phyloP scores from a whole-genome alignment of 53 echinoderm and acorn worm species.

The Paelopatides confundens region DNA sequence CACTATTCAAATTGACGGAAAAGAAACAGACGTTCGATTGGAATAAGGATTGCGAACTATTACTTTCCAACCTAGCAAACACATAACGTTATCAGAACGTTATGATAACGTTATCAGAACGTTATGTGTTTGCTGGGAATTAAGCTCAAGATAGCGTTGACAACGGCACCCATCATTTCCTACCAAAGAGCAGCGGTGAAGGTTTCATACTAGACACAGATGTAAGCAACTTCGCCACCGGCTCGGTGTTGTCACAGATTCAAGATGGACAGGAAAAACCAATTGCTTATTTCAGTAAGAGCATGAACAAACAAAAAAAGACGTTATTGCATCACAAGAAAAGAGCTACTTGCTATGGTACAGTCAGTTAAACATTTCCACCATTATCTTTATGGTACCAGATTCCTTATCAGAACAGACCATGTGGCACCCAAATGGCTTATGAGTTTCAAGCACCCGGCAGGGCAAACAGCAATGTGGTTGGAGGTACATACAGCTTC shows the following conservation, averaged over 20 bases:
- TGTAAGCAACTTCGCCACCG: constrained; percentile 7
- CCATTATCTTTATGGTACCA: constrained; percentile 58
- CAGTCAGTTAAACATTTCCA: constrained; percentile 48
- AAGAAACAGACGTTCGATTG: constrained; percentile 53
- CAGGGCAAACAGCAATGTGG: constrained; percentile 55
- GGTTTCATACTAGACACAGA: constrained; percentile 32
- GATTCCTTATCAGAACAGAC: constrained; percentile 51
- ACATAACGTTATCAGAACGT: constrained; percentile 14
- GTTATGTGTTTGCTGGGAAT: no score
- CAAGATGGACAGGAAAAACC: constrained; percentile 24
- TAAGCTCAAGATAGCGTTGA: constrained; percentile 29
- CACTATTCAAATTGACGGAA: constrained; percentile 52
- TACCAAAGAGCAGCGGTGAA: not conserved
- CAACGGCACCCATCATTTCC: constrained; percentile 20
- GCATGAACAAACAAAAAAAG: constrained; percentile 31
- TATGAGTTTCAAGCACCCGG: constrained; percentile 39
- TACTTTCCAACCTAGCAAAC: constrained; percentile 36
- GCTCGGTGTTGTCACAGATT: constrained; percentile 41
- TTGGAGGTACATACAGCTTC: constrained; percentile 44
- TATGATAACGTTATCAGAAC: no score
- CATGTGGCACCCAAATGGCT: constrained; percentile 52
- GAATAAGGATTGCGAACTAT: constrained; percentile 42
- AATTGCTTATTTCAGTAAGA: constrained; percentile 8
- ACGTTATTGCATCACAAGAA: constrained; percentile 58
- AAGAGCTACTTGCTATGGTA: constrained; percentile 50